These are phyloP conservation scores for Typhlomys cinereus DNA, from an alignment of 2,113 vertebrate species.

Conservation along the genomic window DNA sequence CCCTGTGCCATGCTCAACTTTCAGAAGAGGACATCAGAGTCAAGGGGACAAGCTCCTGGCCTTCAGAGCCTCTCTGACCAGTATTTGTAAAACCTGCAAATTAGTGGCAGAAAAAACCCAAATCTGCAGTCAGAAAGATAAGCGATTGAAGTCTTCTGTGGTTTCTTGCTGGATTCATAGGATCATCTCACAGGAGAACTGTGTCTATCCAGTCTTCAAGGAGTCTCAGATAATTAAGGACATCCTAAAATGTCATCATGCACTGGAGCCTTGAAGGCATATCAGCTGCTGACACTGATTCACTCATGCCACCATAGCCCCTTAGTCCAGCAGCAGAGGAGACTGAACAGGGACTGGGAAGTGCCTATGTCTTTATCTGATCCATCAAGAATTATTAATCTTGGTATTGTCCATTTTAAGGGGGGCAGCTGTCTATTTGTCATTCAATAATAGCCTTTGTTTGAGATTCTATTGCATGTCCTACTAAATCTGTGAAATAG, in stretches of 20 bases:
- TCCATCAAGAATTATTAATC: not conserved
- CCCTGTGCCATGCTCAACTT: not conserved
- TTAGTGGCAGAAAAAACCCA: not conserved
- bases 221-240: not conserved
- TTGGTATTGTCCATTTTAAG: not conserved
- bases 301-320: fast-evolving
- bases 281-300: not conserved
- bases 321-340: not conserved
- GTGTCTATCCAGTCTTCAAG: not conserved
- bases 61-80: not conserved
- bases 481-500: not conserved
- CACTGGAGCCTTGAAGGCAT: not conserved
- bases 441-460: not conserved
- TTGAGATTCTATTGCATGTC: not conserved
- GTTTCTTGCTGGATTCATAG: not conserved
- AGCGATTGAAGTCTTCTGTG: not conserved
- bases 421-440: not conserved
- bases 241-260: not conserved
- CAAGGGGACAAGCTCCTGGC: not conserved
- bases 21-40: not conserved
- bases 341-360: not conserved
- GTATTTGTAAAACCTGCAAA: not conserved
- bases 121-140: not conserved
- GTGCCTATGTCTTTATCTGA: too few relatives aligned
- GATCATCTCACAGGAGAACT: not conserved